These are phyloP conservation scores for Dasysyrphus albostriatus DNA, from an alignment of 2,888 invertebrate genomes.

Conservation along the genomic window DNA sequence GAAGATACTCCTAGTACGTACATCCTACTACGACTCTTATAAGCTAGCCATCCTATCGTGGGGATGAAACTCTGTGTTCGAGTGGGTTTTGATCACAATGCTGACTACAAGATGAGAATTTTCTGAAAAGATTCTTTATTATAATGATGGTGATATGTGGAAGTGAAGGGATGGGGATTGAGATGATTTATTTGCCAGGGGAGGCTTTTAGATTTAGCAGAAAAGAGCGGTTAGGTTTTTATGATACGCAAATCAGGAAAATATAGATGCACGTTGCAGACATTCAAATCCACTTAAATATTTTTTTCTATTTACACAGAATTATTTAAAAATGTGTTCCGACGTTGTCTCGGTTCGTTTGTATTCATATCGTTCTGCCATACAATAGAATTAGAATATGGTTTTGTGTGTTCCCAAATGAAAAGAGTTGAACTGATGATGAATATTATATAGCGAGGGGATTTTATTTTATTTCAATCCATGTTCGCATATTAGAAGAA, in stretches of 20 bases:
- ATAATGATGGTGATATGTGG: not conserved
- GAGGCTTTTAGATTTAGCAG: not conserved
- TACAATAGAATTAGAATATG: not conserved
- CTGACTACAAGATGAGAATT: conserved; percentile 8
- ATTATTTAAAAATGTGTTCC: conserved; percentile 13
- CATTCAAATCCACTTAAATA: conserved; percentile 21
- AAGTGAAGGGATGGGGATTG: not conserved
- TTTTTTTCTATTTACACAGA: conserved; percentile 9
- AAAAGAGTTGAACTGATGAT: not conserved
- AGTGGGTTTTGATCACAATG: conserved; percentile 21
- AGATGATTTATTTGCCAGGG: conserved; percentile 23
- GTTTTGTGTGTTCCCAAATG: conserved; percentile 1
- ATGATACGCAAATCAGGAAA: conserved; percentile 7
- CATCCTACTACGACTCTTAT: not conserved
- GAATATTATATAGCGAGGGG: not conserved
- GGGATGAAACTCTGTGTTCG: not conserved
- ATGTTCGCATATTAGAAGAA: conserved; percentile 12
- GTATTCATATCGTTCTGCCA: not conserved
- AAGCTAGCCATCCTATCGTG: not conserved
- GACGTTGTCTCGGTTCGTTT: conserved; percentile 1
- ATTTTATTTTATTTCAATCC: conserved; percentile 14
- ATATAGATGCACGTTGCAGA: conserved; percentile 13
- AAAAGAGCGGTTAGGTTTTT: not conserved
- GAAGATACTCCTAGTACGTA: not conserved
- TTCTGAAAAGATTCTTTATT: conserved; percentile 18